Percentiles rank a stretch among this genome's conserved stretches.
Conservation (phyloP, 2,113 vertebrate genomes). For the Cinclus mexicanus region DNA sequence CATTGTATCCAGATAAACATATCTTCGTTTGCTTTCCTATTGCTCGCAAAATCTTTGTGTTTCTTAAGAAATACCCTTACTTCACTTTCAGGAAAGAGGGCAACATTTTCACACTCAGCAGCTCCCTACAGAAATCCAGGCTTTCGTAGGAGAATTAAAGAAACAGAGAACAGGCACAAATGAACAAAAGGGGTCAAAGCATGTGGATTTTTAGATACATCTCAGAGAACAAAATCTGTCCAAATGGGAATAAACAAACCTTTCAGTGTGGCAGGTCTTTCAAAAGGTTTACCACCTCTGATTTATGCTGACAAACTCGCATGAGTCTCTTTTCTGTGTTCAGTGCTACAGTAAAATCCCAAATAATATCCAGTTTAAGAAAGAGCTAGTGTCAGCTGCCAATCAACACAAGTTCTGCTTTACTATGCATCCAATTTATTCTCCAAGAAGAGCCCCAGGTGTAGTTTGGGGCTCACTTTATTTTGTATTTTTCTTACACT, state of each 20-base stretch:
- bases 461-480: not conserved
- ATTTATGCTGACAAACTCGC: not conserved
- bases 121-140: not conserved
- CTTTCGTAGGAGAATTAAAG: not conserved
- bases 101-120: not conserved
- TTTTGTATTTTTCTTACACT: not conserved
- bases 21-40: not conserved
- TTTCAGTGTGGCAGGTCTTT: not conserved
- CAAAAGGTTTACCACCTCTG: not conserved
- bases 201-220: not conserved
- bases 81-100: not conserved
- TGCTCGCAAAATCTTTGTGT: not conserved
- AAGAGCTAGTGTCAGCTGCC: not conserved
- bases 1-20: not conserved
- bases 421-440: not conserved
- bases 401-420: not conserved
- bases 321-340: not conserved
- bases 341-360: not conserved
- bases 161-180: not conserved
- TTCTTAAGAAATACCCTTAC: not conserved
- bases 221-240: not conserved
- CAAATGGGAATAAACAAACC: not conserved
- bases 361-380: slow-evolving; percentile 3
- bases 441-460: not conserved
- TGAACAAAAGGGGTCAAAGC: not conserved